These are phyloP conservation scores for Lepidocyrtinus sp. DNA, from an alignment of 2,888 invertebrate species.

Conservation along the genomic window DNA sequence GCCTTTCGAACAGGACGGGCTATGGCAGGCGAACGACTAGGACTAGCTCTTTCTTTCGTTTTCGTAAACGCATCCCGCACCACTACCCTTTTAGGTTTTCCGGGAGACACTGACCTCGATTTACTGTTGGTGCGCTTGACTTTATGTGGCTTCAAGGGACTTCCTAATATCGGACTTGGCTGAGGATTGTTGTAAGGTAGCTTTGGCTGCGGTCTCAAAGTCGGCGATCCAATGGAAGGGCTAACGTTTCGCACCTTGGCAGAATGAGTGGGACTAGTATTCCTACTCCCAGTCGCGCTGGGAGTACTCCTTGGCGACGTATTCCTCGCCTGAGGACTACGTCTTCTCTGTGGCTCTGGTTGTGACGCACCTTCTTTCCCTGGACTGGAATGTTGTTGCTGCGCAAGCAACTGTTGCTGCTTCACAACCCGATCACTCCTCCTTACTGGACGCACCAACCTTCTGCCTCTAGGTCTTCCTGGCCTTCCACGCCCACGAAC, in stretches of 20 bases:
- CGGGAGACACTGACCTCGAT: background rate
- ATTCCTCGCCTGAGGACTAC: constrained; percentile 19
- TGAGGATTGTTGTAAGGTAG: background rate
- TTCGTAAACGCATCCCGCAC: background rate
- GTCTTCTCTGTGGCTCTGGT: background rate
- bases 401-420: constrained; percentile 13
- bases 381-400: constrained; percentile 26
- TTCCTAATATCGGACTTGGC: background rate
- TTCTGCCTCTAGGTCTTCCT: background rate
- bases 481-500: background rate
- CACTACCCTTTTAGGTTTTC: background rate
- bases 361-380: constrained; percentile 19
- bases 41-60: background rate
- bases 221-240: background rate
- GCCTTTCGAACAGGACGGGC: constrained; percentile 24
- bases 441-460: constrained; percentile 12
- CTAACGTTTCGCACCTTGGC: constrained; percentile 30
- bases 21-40: constrained; percentile 34
- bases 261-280: constrained; percentile 25
- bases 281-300: constrained; percentile 9
- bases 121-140: background rate
- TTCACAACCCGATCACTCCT: constrained; percentile 32
- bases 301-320: constrained; percentile 13
- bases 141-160: background rate
- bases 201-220: background rate